A percentile compares a stretch with the other conserved stretches of the same genome.
phyloP scores from a whole-genome alignment of 2,888 invertebrate genomes.

The Arrhopalites spinosus region DNA sequence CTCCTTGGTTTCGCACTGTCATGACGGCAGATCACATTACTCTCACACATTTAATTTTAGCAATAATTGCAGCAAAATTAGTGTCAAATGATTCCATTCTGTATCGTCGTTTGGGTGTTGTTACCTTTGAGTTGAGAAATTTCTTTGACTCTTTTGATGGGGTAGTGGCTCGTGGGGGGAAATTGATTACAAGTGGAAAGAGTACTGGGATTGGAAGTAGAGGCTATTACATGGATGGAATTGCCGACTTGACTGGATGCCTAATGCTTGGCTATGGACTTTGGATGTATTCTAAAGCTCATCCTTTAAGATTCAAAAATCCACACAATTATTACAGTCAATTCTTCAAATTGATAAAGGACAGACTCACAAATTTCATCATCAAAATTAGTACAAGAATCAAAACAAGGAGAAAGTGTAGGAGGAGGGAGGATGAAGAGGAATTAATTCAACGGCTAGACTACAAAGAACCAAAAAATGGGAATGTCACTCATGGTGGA shows the following conservation, averaged over 20 bases:
- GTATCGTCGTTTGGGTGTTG: slow-evolving; percentile 72
- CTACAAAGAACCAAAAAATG: neutral
- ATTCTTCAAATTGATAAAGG: neutral
- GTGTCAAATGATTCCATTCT: slow-evolving; percentile 72
- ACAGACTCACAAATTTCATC: neutral
- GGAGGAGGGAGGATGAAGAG: neutral
- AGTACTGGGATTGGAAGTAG: neutral
- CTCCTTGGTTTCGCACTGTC: slow-evolving; percentile 60
- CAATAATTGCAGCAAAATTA: slow-evolving; percentile 73
- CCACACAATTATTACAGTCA: slow-evolving; percentile 60
- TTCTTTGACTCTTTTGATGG: slow-evolving; percentile 87
- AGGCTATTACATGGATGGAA: slow-evolving; percentile 81
- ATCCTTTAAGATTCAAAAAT: slow-evolving; percentile 73
- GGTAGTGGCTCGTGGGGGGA: slow-evolving; percentile 71
- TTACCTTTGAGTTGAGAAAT: slow-evolving; percentile 78
- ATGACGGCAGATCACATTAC: slow-evolving; percentile 86
- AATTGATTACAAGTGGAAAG: neutral
- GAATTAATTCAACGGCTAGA: neutral
- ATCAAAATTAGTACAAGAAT: neutral
- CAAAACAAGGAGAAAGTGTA: neutral
- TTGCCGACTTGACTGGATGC: slow-evolving; percentile 74
- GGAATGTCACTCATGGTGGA: neutral
- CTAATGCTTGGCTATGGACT: slow-evolving; percentile 73
- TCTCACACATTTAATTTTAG: slow-evolving; percentile 76
- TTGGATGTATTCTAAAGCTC: slow-evolving; percentile 69